phyloP scores from a whole-genome alignment of 1,140 invertebrate species.

The Cydia fagiglandana region DNA sequence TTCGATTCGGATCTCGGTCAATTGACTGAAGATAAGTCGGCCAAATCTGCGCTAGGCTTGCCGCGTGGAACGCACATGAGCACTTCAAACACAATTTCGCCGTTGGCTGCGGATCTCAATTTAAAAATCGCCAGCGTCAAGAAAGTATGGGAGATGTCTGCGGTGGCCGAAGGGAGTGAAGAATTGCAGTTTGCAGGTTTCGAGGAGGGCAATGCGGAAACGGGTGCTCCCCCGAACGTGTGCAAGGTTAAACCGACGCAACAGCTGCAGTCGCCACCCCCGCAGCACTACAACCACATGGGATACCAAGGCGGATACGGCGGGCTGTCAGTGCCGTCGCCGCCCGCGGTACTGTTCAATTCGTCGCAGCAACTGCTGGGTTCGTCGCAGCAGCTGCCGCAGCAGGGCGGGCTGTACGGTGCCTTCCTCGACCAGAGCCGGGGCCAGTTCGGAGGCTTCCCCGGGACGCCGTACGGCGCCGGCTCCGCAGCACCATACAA shows the following conservation, averaged over 20 bases:
- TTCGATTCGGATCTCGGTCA: conserved; percentile 90
- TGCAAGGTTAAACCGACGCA: conserved; percentile 79
- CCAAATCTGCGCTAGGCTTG: conserved; percentile 80
- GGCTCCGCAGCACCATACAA: conserved; percentile 77
- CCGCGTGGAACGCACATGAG: conserved; percentile 83
- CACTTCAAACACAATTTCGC: conserved; percentile 75
- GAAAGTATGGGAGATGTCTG: conserved; percentile 90
- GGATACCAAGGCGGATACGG: conserved; percentile 81
- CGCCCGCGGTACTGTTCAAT: conserved; percentile 89
- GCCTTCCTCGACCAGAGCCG: conserved; percentile 75
- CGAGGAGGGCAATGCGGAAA: conserved; percentile 67
- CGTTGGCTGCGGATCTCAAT: conserved; percentile 89
- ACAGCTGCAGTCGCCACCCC: conserved; percentile 81
- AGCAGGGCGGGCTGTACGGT: conserved; percentile 85
- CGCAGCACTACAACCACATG: conserved; percentile 78
- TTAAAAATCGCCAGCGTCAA: conserved; percentile 97
- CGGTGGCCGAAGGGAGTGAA: conserved; percentile 81
- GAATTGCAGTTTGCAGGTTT: conserved; percentile 71
- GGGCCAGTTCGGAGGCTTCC: conserved; percentile 75
- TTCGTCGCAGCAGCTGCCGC: conserved; percentile 84
- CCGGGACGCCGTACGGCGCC: conserved; percentile 74
- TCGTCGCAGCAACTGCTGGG: conserved; percentile 85
- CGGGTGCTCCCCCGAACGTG: conserved; percentile 71
- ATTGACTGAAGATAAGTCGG: conserved; percentile 87
- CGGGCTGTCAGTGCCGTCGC: conserved; percentile 89